Percentiles rank a stretch among this genome's conserved stretches.
phyloP scores from a whole-genome alignment of 2,888 invertebrate genomes.

The Chrysolina oricalcia region DNA sequence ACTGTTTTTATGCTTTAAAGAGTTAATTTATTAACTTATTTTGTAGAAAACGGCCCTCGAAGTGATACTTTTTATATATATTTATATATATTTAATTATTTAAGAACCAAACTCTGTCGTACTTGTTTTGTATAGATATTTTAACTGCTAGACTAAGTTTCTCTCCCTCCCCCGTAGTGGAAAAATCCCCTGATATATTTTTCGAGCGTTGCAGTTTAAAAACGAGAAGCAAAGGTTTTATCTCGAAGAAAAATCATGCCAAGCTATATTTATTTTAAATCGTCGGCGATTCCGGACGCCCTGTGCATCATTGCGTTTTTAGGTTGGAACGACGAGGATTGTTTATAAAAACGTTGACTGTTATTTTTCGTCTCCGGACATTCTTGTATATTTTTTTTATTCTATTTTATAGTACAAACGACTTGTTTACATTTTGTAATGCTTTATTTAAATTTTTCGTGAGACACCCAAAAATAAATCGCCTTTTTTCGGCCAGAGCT shows the following conservation, averaged over 20 bases:
- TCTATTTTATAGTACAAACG: slow-evolving; percentile 66
- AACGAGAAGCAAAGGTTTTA: slow-evolving; percentile 46
- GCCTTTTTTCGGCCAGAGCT: slow-evolving; percentile 48
- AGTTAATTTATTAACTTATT: slow-evolving; percentile 50
- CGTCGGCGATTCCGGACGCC: slow-evolving; percentile 42
- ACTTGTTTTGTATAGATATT: slow-evolving; percentile 67
- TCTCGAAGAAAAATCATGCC: slow-evolving; percentile 20
- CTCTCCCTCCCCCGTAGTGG: slow-evolving; percentile 43
- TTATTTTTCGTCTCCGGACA: slow-evolving; percentile 43
- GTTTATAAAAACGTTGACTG: slow-evolving; percentile 51
- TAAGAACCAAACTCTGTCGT: slow-evolving; percentile 65
- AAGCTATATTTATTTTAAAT: slow-evolving; percentile 34
- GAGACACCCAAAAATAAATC: slow-evolving; percentile 34
- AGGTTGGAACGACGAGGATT: slow-evolving; percentile 56
- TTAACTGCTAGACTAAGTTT: slow-evolving; percentile 51
- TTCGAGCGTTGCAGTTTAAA: slow-evolving; percentile 57
- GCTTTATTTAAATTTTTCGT: slow-evolving; percentile 54
- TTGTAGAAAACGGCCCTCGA: slow-evolving; percentile 56
- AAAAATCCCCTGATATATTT: slow-evolving; percentile 43
- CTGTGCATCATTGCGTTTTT: slow-evolving; percentile 48
- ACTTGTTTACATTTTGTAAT: slow-evolving; percentile 62
- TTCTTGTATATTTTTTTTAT: slow-evolving; percentile 55
- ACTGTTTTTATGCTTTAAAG: slow-evolving; percentile 43
- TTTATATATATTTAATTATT: slow-evolving; percentile 55
- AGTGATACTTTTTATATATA: slow-evolving; percentile 66